Percentiles rank a stretch among this genome's conserved stretches.
Conservation (phyloP, 2,888 invertebrate genomes). For the Pseudeuparius sepicola region DNA sequence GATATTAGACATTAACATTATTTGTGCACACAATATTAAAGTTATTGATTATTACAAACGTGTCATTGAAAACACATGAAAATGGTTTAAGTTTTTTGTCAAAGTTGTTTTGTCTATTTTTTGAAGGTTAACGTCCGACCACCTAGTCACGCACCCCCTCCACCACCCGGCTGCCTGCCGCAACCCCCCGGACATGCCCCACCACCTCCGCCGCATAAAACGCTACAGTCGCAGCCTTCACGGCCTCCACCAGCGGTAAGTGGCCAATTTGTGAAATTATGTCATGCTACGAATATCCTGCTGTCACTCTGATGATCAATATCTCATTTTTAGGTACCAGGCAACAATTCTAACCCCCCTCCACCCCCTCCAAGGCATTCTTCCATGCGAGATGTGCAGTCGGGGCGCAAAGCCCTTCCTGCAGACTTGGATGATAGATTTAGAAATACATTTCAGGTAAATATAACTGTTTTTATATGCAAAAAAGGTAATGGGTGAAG, state of each 20-base stretch:
- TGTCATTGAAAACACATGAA: no score
- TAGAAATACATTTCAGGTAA: no score
- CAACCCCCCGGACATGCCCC: constrained; percentile 30
- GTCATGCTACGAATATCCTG: no score
- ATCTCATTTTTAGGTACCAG: no score
- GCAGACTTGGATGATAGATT: constrained; percentile 60
- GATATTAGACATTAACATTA: no score
- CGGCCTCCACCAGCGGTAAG: constrained; percentile 33
- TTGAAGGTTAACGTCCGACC: constrained; percentile 29
- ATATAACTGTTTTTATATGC: no score
- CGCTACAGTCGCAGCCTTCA: constrained; percentile 23
- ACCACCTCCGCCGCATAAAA: constrained; percentile 32
- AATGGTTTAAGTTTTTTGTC: no score
- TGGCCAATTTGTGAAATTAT: constrained; percentile 12
- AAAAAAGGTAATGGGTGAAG: no score
- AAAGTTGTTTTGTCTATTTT: no score
- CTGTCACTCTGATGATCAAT: no score
- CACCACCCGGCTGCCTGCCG: constrained; percentile 30
- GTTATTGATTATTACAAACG: no score
- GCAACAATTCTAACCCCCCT: constrained; percentile 32
- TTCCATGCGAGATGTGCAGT: constrained; percentile 45
- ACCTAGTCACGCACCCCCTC: constrained; percentile 37
- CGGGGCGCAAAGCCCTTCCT: constrained; percentile 16
- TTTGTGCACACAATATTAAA: no score
- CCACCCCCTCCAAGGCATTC: constrained; percentile 55